Evolutionary conservation across 1,140 invertebrate genomes (phyloP).

Genomic region (Lucilia cuprina): DNA sequence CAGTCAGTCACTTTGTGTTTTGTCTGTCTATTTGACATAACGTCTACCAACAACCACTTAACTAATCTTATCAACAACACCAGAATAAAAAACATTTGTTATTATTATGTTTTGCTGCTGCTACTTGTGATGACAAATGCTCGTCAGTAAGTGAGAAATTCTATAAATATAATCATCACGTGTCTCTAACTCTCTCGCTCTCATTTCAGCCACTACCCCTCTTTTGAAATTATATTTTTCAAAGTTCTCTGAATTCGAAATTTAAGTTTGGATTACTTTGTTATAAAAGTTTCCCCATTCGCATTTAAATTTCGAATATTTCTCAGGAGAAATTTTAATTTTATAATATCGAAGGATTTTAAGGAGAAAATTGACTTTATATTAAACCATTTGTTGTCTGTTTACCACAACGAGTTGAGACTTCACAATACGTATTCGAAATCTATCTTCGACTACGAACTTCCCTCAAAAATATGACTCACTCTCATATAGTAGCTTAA

Average conservation of each 20-base stretch:
- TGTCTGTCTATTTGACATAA: background rate
- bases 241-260: too few species aligned
- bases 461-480: background rate
- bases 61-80: slow-evolving; percentile 32
- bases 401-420: too few species aligned
- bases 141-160: slow-evolving; percentile 13
- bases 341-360: background rate
- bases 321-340: background rate
- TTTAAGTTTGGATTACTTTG: too few species aligned
- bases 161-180: slow-evolving; percentile 24
- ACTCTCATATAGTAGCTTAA: background rate
- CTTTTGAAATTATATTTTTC: background rate
- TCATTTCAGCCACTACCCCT: background rate
- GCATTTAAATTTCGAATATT: background rate
- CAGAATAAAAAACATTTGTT: background rate
- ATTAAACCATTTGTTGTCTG: too few species aligned
- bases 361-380: background rate
- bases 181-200: background rate
- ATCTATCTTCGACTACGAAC: too few species aligned
- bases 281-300: background rate
- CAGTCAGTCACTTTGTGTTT: background rate
- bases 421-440: background rate
- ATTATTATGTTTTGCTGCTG: background rate
- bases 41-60: background rate
- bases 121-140: slow-evolving; percentile 21